Evolutionary conservation across 1,140 invertebrate genomes (phyloP), one percentile per base, ranked within the genome.

Genomic region (Daktulosphaira vitifoliae): DNA sequence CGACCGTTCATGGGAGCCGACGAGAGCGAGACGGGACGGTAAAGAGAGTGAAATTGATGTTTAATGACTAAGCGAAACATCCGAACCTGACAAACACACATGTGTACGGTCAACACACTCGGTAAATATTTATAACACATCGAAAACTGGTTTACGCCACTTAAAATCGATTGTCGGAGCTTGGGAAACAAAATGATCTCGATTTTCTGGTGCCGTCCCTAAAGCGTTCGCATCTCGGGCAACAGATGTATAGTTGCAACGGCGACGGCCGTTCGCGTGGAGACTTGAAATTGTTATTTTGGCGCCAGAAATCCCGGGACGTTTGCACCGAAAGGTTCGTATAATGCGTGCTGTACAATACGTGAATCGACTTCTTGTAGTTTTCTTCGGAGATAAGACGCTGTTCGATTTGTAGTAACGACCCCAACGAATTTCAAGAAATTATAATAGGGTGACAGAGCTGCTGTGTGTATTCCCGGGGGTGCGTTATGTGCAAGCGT

Each of bases 11-110:
- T 11, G 29, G 29, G 29, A 33, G 29, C 11, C 29, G n/a, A n/a
- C n/a, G n/a, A n/a, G 1, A 23, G 13, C 22, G 0, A 39, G 52
- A 23, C 13, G 15, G 15, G 3, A 15, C 22, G 13, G 5, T 37
- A 22, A 37, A 44, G 7, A 56, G n/a, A 59, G 39, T 26, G 2
- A 16, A 59, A 59, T 46, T 46, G 44, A 59, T 39, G 42, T 59
- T 59, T 59, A 59, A 46, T 59, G 54, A 59, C 54, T 59, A 59
- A 59, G 54, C 54, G 42, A 59, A 59, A 59, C 42, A 59, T 56
- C 38, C 38, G 11, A 22, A 56, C 54, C 6, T 29, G 9, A 59
- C n/a, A 59, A 18, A 59, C n/a, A 46, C 1, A 59, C 38, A 44
- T 37, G 29, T 11, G 15, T 44, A 53, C 13, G 13, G n/a, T 33